Percentiles rank a stretch among this genome's conserved stretches.
These are phyloP conservation scores for Amia ocellicauda DNA, from an alignment of 2,113 vertebrate genomes.

Conservation along the genomic window DNA sequence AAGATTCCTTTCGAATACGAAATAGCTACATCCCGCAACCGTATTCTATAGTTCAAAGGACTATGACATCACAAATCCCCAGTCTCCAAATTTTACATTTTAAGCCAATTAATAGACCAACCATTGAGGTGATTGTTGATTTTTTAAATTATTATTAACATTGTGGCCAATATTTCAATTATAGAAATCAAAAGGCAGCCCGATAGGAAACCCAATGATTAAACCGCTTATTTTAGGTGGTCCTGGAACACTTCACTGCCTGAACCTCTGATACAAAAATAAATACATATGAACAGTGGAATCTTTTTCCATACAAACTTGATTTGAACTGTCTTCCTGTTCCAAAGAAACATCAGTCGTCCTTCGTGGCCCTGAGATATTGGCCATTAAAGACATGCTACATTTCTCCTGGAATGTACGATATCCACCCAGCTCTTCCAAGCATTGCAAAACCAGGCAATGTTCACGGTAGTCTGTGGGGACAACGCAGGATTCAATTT, in stretches of 20 bases:
- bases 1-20: no score
- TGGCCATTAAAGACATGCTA: constrained; percentile 20
- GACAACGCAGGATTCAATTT: no score
- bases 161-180: not conserved
- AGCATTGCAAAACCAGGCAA: not conserved
- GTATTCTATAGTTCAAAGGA: no score
- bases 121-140: no score
- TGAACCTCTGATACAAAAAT: constrained; percentile 3
- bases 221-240: not conserved
- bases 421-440: constrained; percentile 16
- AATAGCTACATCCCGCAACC: no score
- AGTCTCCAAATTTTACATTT: no score
- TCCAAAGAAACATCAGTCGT: constrained; percentile 7
- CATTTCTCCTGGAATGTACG: constrained; percentile 24
- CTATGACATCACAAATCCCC: no score
- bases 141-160: not conserved
- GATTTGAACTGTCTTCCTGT: constrained; percentile 1
- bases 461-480: no score
- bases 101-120: no score
- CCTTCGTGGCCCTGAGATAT: not conserved
- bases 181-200: not conserved
- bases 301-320: not conserved
- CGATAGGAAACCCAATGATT: not conserved
- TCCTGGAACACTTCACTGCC: not conserved
- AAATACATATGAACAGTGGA: constrained; percentile 4